Evolutionary conservation across 2,113 vertebrate genomes (phyloP).

Genomic region (Sarotherodon lohbergeri): DNA sequence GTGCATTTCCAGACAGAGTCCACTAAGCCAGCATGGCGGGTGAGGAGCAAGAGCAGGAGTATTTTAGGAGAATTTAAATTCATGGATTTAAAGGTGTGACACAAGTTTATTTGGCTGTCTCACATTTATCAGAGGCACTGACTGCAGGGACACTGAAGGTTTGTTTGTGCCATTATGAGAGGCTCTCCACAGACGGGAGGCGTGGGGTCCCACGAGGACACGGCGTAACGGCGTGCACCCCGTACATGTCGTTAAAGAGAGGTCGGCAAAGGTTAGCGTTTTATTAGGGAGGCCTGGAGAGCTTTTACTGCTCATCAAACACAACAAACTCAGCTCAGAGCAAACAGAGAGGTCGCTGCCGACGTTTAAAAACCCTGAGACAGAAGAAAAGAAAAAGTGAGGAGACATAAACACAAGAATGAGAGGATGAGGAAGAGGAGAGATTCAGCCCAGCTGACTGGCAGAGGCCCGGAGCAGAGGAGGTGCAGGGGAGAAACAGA

Average conservation of each 20-base stretch:
- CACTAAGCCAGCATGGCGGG: accelerated
- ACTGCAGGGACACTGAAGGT: no score
- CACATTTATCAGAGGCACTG: background rate
- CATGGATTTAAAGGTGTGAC: background rate
- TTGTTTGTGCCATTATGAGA: background rate
- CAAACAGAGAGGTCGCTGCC: background rate
- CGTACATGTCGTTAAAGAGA: background rate
- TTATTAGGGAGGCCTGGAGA: background rate
- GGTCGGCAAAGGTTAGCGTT: background rate
- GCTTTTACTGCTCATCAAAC: background rate
- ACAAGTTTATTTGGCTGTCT: background rate
- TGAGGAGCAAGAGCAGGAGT: background rate
- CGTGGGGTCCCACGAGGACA: background rate
- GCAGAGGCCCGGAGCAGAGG: background rate
- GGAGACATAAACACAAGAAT: background rate
- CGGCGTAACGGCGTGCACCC: accelerated
- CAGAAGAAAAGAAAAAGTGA: background rate
- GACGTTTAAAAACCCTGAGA: accelerated
- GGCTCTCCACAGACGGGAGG: background rate
- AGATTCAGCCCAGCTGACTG: background rate
- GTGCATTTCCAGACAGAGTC: background rate
- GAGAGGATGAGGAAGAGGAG: background rate
- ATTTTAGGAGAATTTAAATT: background rate
- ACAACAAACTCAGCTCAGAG: background rate
- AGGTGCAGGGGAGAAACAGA: background rate